These are phyloP conservation scores for Mythimna vitellina DNA, from an alignment of 2,888 invertebrate genomes.

Conservation along the genomic window DNA sequence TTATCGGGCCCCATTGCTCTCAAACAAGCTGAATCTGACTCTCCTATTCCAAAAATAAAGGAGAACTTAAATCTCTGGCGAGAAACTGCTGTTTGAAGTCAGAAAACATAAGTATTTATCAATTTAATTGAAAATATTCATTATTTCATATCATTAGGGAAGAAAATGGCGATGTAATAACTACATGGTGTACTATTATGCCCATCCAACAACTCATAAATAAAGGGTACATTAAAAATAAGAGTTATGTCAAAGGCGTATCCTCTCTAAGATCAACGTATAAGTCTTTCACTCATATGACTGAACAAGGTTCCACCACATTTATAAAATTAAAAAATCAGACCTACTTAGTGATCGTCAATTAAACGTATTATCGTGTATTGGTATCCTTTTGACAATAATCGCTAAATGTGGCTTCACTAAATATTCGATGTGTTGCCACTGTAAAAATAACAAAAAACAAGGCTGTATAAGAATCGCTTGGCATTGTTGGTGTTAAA, in stretches of 20 bases:
- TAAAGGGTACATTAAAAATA: slow-evolving; percentile 1
- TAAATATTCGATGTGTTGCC: slow-evolving; percentile 41
- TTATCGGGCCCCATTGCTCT: background rate
- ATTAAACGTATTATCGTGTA: slow-evolving; percentile 40
- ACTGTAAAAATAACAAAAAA: slow-evolving; percentile 29
- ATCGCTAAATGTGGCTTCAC: slow-evolving; percentile 54
- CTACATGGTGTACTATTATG: background rate
- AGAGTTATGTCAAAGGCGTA: background rate
- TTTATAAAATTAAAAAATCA: slow-evolving; percentile 16
- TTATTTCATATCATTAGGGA: slow-evolving; percentile 1
- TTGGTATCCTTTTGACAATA: slow-evolving; percentile 62
- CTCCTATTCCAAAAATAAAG: background rate
- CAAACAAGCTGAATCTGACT: background rate
- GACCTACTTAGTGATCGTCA: slow-evolving; percentile 59
- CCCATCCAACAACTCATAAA: background rate
- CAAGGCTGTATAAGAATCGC: slow-evolving; percentile 37
- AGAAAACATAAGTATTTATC: background rate
- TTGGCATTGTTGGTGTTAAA: slow-evolving; percentile 19
- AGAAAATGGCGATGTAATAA: background rate
- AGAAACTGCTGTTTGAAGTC: background rate
- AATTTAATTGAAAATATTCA: slow-evolving; percentile 9
- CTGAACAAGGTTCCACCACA: slow-evolving; percentile 24
- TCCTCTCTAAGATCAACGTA: slow-evolving; percentile 29
- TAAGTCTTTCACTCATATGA: slow-evolving; percentile 6
- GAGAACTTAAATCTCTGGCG: background rate